Percentiles rank a stretch among this genome's conserved stretches.
These are phyloP conservation scores for Ara ararauna DNA, from an alignment of 2,797 vertebrate species.

Conservation along the genomic window DNA sequence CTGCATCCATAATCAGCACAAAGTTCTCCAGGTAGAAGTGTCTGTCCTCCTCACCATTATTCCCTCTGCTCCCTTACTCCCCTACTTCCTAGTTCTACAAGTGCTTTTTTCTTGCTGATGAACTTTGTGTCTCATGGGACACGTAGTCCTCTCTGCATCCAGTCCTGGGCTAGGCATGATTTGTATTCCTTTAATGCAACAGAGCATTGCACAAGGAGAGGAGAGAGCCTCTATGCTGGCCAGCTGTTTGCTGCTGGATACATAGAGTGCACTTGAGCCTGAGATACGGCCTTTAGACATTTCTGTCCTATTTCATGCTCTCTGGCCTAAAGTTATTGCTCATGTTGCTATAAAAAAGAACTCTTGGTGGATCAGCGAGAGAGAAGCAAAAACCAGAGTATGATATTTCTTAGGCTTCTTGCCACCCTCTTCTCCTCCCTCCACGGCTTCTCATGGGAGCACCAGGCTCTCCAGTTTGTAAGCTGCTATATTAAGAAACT, in stretches of 20 bases:
- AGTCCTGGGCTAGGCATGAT: background rate
- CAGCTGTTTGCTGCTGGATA: background rate
- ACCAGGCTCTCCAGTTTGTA: slow-evolving; percentile 23
- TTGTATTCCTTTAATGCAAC: background rate
- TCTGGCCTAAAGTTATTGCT: background rate
- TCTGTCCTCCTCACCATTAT: background rate
- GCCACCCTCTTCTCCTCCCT: background rate
- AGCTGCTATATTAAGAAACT: slow-evolving; percentile 30
- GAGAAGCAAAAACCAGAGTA: background rate
- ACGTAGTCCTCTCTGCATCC: accelerated
- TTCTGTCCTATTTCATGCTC: background rate
- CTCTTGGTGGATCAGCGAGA: background rate
- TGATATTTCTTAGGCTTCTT: background rate
- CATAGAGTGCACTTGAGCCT: background rate
- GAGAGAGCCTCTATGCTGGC: background rate
- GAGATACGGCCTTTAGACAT: background rate
- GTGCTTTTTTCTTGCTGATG: background rate
- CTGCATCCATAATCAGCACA: background rate
- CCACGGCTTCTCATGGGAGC: background rate
- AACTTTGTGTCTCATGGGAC: background rate
- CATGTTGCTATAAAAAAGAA: background rate
- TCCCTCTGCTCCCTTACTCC: background rate
- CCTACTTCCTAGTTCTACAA: background rate
- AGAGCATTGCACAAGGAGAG: background rate
- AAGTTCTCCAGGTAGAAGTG: background rate